Evolutionary conservation across 1,140 invertebrate genomes (phyloP), one percentile per base, ranked within the genome.

Genomic region (Carposina sasakii): DNA sequence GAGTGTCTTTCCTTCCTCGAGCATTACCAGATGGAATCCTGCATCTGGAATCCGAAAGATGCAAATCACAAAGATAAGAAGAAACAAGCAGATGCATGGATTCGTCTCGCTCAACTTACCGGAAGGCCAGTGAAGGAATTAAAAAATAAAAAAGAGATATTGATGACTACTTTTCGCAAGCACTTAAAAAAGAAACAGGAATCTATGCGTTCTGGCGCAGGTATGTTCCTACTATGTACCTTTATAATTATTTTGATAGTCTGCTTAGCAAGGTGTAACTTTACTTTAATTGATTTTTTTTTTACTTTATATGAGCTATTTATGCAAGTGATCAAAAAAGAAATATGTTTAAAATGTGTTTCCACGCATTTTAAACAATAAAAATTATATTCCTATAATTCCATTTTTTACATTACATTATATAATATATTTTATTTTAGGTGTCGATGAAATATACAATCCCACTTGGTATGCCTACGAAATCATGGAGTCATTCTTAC

Each of bases 401-500:
- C 37, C 17, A 40, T 20, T 40, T 6, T 40, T 22, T 19, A 40
- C 37, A 40, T 19, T 24, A 34, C 31, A 34, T 34, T 34, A 13
- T 37, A 44, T 52, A 28, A 48, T 20, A 22, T n/a, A n/a, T n/a
- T 24, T 49, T 42, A 17, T 48, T 50, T 48, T 48, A 54, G 47
- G 48, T 37, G 34, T 41, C 23, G 53, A 60, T 5, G 57, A 55
- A n/a, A 47, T 60, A 21, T 55, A 55, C 20, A 49, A 55, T 3
- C 57, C 57, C 1, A 52, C 30, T 42, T 60, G 57, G 57, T 53
- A 30, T 50, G 53, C 53, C 20, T 60, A 53, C 17, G 42, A 56
- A 39, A 30, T 21, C n/a, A 60, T 60, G 53, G 57, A 56, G 33
- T 52, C 57, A 42, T 60, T 60, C 48, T 51, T 56, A 28, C 22